These are phyloP conservation scores for Cheilosia scutellata DNA, from an alignment of 2,888 invertebrate species.

Conservation along the genomic window DNA sequence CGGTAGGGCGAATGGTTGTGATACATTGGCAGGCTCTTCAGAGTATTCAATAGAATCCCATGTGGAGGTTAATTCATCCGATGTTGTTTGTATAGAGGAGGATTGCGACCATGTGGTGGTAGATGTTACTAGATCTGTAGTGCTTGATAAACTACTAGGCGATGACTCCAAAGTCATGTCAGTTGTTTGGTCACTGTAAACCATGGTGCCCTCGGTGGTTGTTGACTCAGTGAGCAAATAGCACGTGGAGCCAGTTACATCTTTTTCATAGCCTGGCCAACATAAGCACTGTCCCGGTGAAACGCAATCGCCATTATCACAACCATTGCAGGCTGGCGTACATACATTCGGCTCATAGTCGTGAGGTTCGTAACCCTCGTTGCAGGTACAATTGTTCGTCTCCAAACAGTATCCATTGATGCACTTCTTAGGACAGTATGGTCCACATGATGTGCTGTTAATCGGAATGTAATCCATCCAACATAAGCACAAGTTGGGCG, in stretches of 20 bases:
- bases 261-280: conserved; percentile 74
- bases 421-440: conserved; percentile 67
- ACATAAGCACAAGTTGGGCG: conserved; percentile 80
- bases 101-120: not conserved
- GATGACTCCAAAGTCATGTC: not conserved
- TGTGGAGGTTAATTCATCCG: not conserved
- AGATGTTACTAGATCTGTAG: not conserved
- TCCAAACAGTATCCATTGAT: conserved; percentile 77
- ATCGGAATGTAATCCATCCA: conserved; percentile 79
- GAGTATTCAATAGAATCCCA: not conserved
- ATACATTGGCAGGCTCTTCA: not conserved
- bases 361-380: conserved; percentile 76
- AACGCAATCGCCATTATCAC: conserved; percentile 76
- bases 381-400: conserved; percentile 83
- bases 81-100: not conserved
- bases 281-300: conserved; percentile 77
- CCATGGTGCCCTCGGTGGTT: not conserved
- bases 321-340: conserved; percentile 75
- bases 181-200: not conserved
- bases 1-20: not conserved
- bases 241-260: conserved; percentile 15
- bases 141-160: not conserved
- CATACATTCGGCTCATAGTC: conserved; percentile 72
- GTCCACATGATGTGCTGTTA: conserved; percentile 78
- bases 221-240: not conserved